Percentiles rank a stretch among this genome's conserved stretches.
phyloP scores from a whole-genome alignment of 2,888 invertebrate genomes.

The Acronicta aceris region DNA sequence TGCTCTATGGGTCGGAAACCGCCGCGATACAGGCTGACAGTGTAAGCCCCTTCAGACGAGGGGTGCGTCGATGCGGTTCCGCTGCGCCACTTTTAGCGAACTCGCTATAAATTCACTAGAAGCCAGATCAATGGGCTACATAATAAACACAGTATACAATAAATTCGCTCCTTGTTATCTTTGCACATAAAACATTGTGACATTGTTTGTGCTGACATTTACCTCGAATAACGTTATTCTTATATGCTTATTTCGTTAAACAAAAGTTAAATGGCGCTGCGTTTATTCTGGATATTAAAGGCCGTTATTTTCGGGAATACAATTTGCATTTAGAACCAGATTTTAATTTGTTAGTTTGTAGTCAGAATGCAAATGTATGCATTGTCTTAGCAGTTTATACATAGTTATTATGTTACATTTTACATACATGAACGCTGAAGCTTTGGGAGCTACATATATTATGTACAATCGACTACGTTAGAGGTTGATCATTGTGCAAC shows the following conservation, averaged over 20 bases:
- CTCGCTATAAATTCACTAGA: conserved; percentile 48
- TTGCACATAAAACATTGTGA: conserved; percentile 47
- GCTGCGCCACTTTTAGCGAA: conserved; percentile 42
- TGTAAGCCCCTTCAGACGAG: conserved; percentile 47
- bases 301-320: conserved; percentile 23
- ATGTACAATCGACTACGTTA: too few species aligned
- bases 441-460: conserved; percentile 17
- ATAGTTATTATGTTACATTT: conserved; percentile 22
- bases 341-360: conserved; percentile 33
- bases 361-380: conserved; percentile 46
- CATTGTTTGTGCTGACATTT: conserved; percentile 49
- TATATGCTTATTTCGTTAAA: conserved; percentile 46
- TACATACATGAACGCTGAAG: conserved; percentile 17
- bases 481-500: too few species aligned
- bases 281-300: conserved; percentile 9
- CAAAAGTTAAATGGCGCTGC: conserved; percentile 32
- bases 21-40: conserved; percentile 50
- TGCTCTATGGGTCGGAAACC: conserved; percentile 56
- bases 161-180: conserved; percentile 54
- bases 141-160: conserved; percentile 40
- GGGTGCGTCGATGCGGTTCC: conserved; percentile 39
- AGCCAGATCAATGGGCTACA: conserved; percentile 48
- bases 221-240: conserved; percentile 37
- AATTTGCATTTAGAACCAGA: conserved; percentile 23
- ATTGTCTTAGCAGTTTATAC: conserved; percentile 40